Evolutionary conservation across 2,888 invertebrate genomes (phyloP).

Genomic region (Oscheius onirici): DNA sequence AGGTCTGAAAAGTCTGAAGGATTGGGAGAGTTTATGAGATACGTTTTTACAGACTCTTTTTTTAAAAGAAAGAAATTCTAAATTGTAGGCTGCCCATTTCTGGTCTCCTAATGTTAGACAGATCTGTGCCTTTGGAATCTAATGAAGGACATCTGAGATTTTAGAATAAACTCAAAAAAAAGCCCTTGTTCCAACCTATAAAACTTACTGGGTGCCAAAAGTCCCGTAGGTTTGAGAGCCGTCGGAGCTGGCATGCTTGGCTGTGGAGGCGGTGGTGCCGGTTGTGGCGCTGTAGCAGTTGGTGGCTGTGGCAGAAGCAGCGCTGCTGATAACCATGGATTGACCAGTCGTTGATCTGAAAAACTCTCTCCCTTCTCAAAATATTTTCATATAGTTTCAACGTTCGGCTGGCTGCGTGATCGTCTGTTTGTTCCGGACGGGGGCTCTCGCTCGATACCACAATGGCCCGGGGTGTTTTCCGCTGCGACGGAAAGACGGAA

Average conservation of each 20-base stretch:
- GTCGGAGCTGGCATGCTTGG: constrained; percentile 25
- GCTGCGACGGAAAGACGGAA: constrained; percentile 23
- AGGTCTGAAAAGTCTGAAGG: constrained; percentile 6
- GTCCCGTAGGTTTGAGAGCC: constrained; percentile 29
- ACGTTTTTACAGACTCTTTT: too few species aligned
- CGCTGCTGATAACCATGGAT: constrained; percentile 58
- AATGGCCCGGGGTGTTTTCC: constrained; percentile 10
- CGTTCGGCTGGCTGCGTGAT: background rate
- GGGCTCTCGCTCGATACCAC: background rate
- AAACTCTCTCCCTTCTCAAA: background rate
- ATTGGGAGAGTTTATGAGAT: background rate
- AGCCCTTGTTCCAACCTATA: background rate
- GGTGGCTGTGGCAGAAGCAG: constrained; percentile 31
- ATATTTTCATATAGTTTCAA: too few species aligned
- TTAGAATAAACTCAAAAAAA: too few species aligned
- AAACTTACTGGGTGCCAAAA: constrained; percentile 17
- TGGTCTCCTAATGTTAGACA: too few species aligned
- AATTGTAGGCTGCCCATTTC: too few species aligned
- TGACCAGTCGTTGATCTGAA: constrained; percentile 37
- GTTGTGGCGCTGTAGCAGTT: constrained; percentile 16
- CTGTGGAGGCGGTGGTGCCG: constrained; percentile 6
- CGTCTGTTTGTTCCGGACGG: constrained; percentile 12
- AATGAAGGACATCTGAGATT: too few species aligned
- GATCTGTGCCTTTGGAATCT: too few species aligned
- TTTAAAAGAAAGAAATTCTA: too few species aligned